Evolutionary conservation across 2,888 invertebrate species (phyloP), one percentile per base, ranked within the genome.

Genomic region (Tetramorium bicarinatum): DNA sequence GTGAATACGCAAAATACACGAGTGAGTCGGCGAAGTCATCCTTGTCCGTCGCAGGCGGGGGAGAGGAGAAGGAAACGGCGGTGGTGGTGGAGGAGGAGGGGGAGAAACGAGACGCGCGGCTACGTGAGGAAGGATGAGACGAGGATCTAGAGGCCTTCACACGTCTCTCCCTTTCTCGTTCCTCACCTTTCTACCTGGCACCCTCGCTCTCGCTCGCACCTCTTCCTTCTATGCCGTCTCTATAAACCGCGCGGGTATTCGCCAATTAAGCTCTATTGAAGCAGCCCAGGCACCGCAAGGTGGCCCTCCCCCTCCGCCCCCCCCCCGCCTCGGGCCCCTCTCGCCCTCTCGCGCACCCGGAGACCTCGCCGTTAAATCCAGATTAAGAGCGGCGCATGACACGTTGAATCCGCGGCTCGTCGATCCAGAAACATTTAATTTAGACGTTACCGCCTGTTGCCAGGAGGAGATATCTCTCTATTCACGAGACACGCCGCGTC

Each of bases 361-460:
- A 83, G 87, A 91, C 87, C 91, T 88, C 89, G 89, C 89, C 90
- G 91, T 93, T 92, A 93, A 93, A 93, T 93, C 92, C 92, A 92
- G 93, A 92, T 93, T 93, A 93, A 91, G 92, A 92, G 88, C 89
- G 89, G 87, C 88, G 79, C 89, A 87, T 91, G 90, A 92, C 90
- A 90, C 87, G 90, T 88, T 93, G 90, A 92, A 92, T 90, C 88
- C 91, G 87, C 85, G 91, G 87, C 90, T 90, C 92, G 90, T 91
- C 91, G 92, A 92, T 92, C 92, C 92, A 92, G 92, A 93, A 93
- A 93, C 89, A 92, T 93, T 93, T 93, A 93, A 93, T 93, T 93
- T 91, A 93, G 93, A 93, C 89, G 92, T 92, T 91, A 91, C 90
- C 88, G 91, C 89, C 89, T 90, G 87, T 89, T 90, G 87, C 90